phyloP scores from a whole-genome alignment of 2,888 invertebrate genomes.

The Euclidia mi region DNA sequence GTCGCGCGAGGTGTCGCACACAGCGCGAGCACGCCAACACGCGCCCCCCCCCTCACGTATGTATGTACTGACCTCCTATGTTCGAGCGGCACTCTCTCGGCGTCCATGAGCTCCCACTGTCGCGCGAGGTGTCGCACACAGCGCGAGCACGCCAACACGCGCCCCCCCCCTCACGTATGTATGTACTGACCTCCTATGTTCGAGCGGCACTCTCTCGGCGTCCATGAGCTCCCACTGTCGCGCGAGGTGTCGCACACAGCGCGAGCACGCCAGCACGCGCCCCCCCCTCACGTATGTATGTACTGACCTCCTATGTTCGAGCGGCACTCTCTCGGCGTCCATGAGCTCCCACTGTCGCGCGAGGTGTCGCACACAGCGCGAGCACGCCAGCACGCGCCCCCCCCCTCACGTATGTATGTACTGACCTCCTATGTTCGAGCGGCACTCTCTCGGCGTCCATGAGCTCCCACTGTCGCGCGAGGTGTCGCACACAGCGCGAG shows the following conservation, averaged over 20 bases:
- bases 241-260: conserved; percentile 91
- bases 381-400: background rate
- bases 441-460: conserved; percentile 96
- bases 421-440: conserved; percentile 87
- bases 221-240: conserved; percentile 97
- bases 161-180: no score
- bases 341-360: conserved; percentile 96
- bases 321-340: conserved; percentile 95
- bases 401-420: no score
- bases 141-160: no score
- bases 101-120: conserved; percentile 96
- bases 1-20: conserved; percentile 92
- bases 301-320: conserved; percentile 88
- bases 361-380: conserved; percentile 91
- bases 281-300: no score
- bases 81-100: conserved; percentile 92
- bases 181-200: no score
- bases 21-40: no score
- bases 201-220: conserved; percentile 92
- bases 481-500: conserved; percentile 90
- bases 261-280: background rate
- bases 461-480: conserved; percentile 96
- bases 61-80: no score
- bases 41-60: no score
- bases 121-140: conserved; percentile 92